Evolutionary conservation across 2,888 invertebrate species (phyloP).

Genomic region (Ptilodon capucinus): DNA sequence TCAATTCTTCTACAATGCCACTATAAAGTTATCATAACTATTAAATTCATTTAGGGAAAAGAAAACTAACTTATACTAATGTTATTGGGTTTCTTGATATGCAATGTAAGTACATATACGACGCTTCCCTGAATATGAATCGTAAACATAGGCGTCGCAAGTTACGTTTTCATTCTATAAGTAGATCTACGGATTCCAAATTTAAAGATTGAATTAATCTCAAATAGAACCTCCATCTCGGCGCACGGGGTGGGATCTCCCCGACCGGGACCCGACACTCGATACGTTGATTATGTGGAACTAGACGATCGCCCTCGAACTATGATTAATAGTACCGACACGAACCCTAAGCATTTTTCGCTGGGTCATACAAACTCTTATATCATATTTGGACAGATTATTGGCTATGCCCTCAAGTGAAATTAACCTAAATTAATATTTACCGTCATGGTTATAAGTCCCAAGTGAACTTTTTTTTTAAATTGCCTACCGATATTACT

Average conservation of each 20-base stretch:
- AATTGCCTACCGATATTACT: too few relatives aligned
- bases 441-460: too few relatives aligned
- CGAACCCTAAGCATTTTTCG: constrained; percentile 13
- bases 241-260: neutral
- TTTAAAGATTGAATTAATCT: neutral
- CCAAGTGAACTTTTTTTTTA: too few relatives aligned
- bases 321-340: constrained; percentile 31
- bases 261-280: constrained; percentile 32
- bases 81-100: too few relatives aligned
- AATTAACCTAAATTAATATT: too few relatives aligned
- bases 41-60: too few relatives aligned
- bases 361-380: constrained; percentile 14
- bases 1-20: too few relatives aligned
- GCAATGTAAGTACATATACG: too few relatives aligned
- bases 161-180: neutral
- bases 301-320: constrained; percentile 19
- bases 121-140: too few relatives aligned
- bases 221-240: neutral
- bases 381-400: neutral
- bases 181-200: neutral
- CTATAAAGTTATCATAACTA: too few relatives aligned
- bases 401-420: neutral
- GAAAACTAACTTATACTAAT: too few relatives aligned
- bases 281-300: constrained; percentile 31
- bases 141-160: neutral